These are phyloP conservation scores for Isurus oxyrinchus DNA, from an alignment of 2,113 vertebrate species.

Conservation along the genomic window DNA sequence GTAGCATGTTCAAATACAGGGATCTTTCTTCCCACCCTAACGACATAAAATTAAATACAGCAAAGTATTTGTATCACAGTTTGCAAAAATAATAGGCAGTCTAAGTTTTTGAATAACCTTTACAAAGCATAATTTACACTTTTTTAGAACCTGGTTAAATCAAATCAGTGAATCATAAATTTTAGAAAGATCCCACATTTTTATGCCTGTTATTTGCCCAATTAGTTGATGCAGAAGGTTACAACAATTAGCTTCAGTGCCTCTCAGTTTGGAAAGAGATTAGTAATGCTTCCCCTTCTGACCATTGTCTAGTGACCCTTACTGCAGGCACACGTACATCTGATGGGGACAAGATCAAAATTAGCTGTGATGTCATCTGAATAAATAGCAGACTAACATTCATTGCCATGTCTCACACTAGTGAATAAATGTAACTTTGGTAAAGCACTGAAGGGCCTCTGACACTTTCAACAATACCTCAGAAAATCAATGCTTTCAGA, in stretches of 20 bases:
- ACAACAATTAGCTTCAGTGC: not conserved
- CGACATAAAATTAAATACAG: not conserved
- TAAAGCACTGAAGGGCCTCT: not conserved
- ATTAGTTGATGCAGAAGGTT: not conserved
- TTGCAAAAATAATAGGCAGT: not conserved
- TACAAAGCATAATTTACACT: not conserved
- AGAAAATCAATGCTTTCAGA: not conserved
- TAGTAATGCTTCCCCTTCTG: not conserved
- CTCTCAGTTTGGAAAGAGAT: not conserved
- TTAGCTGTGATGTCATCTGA: not conserved
- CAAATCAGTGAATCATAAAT: not conserved
- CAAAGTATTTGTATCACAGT: not conserved
- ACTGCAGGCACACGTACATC: not conserved
- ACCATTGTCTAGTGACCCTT: not conserved
- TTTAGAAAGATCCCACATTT: not conserved
- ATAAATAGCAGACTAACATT: not conserved
- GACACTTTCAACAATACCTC: not conserved
- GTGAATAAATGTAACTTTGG: not conserved
- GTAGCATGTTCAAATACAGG: not conserved
- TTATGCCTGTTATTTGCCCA: not conserved
- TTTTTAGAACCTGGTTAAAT: not conserved
- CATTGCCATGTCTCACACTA: not conserved
- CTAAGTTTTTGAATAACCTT: not conserved
- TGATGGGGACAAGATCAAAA: not conserved
- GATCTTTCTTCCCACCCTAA: not conserved